Base-by-base conservation (phyloP, 2,888 invertebrate species). In the Hipparchia semele region DNA sequence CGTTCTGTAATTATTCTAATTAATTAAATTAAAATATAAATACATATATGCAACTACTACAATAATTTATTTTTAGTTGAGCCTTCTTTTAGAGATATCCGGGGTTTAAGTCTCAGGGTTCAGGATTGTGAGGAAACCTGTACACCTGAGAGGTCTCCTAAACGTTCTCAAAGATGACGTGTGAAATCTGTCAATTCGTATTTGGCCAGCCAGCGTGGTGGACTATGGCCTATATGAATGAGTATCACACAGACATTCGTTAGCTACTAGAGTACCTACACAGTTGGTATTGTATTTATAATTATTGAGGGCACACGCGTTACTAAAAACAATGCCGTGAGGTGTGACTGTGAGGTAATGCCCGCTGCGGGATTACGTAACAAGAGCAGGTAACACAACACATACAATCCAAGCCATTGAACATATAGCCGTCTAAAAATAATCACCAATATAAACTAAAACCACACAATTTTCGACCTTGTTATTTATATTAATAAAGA, bases 291-390 rank as follows among this genome's bases (percentile, higher is more conserved):
- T 7, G n/a, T 2, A 1, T 60, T n/a, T 9, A 53, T 6, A 10
- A 46, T 10, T 23, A 53, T 12, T 53, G 12, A 53, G 65, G 65
- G 53, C 65, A 65, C 65, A 65, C 65, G 65, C 65, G 65, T 65
- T 65, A 33, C 53, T 62, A 53, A 65, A 65, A 53, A 65, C 65
- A 64, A 49, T 33, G 59, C 33, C 68, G 46, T 49, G 45, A 1
- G 67, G 45, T 39, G 39, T 39, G 39, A 39, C 39, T 23, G n/a
- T 59, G 46, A 33, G 46, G 13, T 23, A 45, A n/a, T 49, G 12
- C 10, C 33, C 45, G 45, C 23, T 45, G 23, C 46, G 56, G 59
- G 49, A 23, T 58, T 49, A 54, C 39, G 9, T 23, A 10, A 68
- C 56, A 8, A 8, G 23, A 23, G 23, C 56, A 56, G 56, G 23